These are phyloP conservation scores for Drosophila bocqueti DNA, from an alignment of 1,140 invertebrate genomes.

Conservation along the genomic window DNA sequence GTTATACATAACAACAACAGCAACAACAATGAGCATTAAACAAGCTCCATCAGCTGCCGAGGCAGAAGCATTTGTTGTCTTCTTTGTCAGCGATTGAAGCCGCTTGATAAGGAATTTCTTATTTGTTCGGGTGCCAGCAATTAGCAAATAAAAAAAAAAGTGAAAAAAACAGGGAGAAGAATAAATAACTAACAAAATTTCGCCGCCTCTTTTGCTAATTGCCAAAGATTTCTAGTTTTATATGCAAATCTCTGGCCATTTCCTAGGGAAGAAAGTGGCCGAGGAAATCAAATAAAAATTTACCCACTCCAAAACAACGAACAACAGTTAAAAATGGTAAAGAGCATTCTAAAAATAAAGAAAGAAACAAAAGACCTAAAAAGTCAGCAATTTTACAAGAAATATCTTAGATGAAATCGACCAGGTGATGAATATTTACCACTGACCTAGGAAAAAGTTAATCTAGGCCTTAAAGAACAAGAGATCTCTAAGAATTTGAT, in stretches of 20 bases:
- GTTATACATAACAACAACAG: conserved; percentile 70
- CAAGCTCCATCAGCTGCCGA: conserved; percentile 52
- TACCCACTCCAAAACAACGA: background rate
- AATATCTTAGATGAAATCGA: conserved; percentile 9
- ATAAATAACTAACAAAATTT: conserved; percentile 45
- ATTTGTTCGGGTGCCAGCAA: conserved; percentile 68
- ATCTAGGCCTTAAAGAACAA: background rate
- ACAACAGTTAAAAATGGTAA: conserved; percentile 30
- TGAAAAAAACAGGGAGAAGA: conserved; percentile 13
- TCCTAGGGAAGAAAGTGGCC: conserved; percentile 49
- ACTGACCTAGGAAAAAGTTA: background rate
- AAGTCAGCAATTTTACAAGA: background rate
- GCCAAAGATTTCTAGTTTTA: conserved; percentile 74
- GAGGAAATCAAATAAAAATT: conserved; percentile 40
- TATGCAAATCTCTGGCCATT: conserved; percentile 72
- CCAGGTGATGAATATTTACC: background rate
- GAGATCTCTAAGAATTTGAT: background rate
- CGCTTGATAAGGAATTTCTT: conserved; percentile 54
- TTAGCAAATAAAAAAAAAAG: conserved; percentile 57
- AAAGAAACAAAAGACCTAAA: background rate
- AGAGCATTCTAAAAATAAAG: conserved; percentile 1
- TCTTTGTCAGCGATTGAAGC: conserved; percentile 59
- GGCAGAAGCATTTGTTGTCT: conserved; percentile 56
- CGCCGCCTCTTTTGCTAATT: conserved; percentile 68
- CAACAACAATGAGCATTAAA: conserved; percentile 50